phyloP scores from a whole-genome alignment of 2,888 invertebrate species.

The Maniola hyperantus region DNA sequence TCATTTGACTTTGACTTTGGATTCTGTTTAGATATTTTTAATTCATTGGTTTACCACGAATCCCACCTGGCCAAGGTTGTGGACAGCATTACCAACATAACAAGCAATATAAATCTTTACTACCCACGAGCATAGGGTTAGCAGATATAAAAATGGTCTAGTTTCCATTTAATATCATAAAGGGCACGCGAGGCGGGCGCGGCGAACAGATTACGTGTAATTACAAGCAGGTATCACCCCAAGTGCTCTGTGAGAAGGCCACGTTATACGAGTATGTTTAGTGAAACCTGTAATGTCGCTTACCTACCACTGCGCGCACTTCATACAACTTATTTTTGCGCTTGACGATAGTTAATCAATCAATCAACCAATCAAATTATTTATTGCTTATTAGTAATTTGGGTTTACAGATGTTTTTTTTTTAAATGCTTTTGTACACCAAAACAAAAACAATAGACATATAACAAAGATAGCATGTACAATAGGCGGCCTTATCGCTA shows the following conservation, averaged over 20 bases:
- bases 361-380: no score
- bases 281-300: neutral
- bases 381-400: no score
- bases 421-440: no score
- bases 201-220: constrained; percentile 16
- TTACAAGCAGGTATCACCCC: constrained; percentile 1
- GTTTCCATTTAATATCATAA: constrained; percentile 19
- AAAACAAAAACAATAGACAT: no score
- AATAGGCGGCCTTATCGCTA: no score
- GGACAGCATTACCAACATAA: constrained; percentile 13
- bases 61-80: neutral
- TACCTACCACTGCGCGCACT: no score
- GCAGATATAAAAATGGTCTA: neutral
- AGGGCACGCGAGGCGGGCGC: constrained; percentile 23
- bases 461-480: no score
- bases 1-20: no score
- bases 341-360: no score
- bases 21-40: neutral
- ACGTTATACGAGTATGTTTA: neutral
- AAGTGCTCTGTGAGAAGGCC: neutral
- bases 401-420: no score
- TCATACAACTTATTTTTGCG: neutral
- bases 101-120: constrained; percentile 15
- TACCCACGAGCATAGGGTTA: neutral
- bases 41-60: neutral